Evolutionary conservation across 2,888 invertebrate genomes (phyloP), one percentile per base, ranked within the genome.

Genomic region (Hirudinaria manillensis): DNA sequence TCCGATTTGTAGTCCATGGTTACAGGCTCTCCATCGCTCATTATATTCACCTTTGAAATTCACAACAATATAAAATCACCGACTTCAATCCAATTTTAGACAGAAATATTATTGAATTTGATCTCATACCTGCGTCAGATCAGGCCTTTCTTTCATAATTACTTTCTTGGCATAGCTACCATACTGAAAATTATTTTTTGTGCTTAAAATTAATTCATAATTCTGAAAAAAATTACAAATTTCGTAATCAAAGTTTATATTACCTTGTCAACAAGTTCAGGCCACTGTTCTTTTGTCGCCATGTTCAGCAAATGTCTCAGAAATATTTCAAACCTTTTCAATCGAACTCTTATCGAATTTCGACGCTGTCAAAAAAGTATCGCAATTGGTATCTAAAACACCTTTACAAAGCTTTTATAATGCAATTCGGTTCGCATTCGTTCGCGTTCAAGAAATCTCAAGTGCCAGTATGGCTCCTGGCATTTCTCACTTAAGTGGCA

Each of bases 1-100:
- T 78, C 76, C 27, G 38, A 51, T 24, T 74, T 56, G 61, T 66
- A 67, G 68, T 77, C 76, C 73, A 77, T 74, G 21, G 77, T 78
- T 27, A 61, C 61, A 29, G 77, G 77, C 61, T 53, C 32, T n/a
- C 19, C 32, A 2, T 68, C 68, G 3, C 67, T 70, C 36, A 74
- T n/a, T n/a, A 76, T 29, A 27, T 74, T 61, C 19, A 76, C 70
- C 76, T 76, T 32, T 16, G n/a, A 19, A 70, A 34, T 32, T 32
- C 13, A 34, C 29, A 29, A 38, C 7, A 45, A 27, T 13, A 32
- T 51, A 1, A 3, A 21, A 70, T n/a, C 24, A 6, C 16, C 29
- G 16, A 6, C 10, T n/a, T 34, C n/a, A 68, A 34, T 68, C 13
- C 27, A 34, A 29, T 29, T 32, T n/a, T 68, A 24, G 13, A 66